Percentiles rank a stretch among this genome's conserved stretches.
Evolutionary conservation across 1,140 invertebrate genomes (phyloP).

Genomic region (Mactra quadrangularis): DNA sequence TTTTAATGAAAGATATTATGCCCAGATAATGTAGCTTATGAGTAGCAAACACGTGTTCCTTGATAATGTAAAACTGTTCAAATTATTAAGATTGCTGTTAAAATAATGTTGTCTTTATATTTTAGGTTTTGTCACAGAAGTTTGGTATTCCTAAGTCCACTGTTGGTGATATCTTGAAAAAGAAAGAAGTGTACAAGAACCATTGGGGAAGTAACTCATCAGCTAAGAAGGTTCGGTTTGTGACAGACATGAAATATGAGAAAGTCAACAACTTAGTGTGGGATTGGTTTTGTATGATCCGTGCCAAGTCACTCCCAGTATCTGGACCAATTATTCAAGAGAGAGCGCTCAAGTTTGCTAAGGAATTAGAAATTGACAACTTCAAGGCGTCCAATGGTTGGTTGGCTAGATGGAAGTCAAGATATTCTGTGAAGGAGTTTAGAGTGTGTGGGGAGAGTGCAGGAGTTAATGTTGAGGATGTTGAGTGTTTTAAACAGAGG

Average conservation of each 20-base stretch:
- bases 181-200: conserved; percentile 32
- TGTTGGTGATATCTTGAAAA: conserved; percentile 40
- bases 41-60: neutral
- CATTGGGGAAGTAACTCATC: conserved; percentile 33
- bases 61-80: neutral
- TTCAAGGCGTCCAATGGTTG: conserved; percentile 81
- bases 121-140: neutral
- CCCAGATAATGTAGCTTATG: too few species aligned
- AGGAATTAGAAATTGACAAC: conserved; percentile 70
- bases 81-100: too few species aligned
- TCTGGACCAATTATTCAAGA: conserved; percentile 60
- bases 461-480: conserved; percentile 26
- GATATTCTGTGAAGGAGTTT: conserved; percentile 63
- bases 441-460: conserved; percentile 58
- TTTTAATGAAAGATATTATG: neutral
- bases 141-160: conserved; percentile 31
- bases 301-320: conserved; percentile 46
- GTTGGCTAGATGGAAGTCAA: conserved; percentile 74
- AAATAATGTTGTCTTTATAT: neutral
- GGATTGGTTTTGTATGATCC: conserved; percentile 54
- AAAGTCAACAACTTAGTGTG: conserved; percentile 35
- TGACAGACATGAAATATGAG: neutral
- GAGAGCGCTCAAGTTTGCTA: conserved; percentile 58
- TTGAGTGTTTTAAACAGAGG: conserved; percentile 13
- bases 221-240: neutral